Percentiles rank a stretch among this genome's conserved stretches.
These are phyloP conservation scores for Arctia plantaginis DNA, from an alignment of 2,888 invertebrate species.

Conservation along the genomic window DNA sequence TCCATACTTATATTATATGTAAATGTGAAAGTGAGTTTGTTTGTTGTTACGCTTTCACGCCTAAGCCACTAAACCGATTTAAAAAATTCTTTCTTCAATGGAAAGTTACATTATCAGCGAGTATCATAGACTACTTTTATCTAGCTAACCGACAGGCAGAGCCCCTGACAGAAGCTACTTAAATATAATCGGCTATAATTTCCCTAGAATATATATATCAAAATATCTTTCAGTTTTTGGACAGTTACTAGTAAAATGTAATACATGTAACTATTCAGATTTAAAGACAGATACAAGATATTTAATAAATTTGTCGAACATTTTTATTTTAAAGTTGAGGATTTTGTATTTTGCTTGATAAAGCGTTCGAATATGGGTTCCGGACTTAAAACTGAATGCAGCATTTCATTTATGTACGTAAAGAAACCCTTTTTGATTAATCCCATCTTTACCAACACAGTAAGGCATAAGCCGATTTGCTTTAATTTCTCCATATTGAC, in stretches of 20 bases:
- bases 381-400: not conserved
- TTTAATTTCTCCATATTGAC: not conserved
- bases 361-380: not conserved
- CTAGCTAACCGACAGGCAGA: too few relatives aligned
- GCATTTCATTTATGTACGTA: not conserved
- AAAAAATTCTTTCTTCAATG: too few relatives aligned
- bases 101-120: too few relatives aligned
- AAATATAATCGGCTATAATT: too few relatives aligned
- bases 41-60: too few relatives aligned
- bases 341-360: not conserved
- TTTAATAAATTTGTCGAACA: not conserved
- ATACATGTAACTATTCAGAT: not conserved
- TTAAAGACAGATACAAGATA: not conserved
- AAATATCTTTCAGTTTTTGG: not conserved
- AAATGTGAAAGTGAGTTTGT: too few relatives aligned
- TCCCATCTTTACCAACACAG: constrained; percentile 10
- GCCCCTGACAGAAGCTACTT: too few relatives aligned
- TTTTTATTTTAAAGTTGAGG: not conserved
- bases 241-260: not conserved
- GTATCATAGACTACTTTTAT: too few relatives aligned
- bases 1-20: too few relatives aligned
- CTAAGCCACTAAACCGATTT: too few relatives aligned
- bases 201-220: not conserved
- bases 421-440: constrained; percentile 10
- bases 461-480: not conserved